Evolutionary conservation across 2,113 vertebrate species (phyloP), one percentile per base, ranked within the genome.

Genomic region (Ariopsis seemanni): DNA sequence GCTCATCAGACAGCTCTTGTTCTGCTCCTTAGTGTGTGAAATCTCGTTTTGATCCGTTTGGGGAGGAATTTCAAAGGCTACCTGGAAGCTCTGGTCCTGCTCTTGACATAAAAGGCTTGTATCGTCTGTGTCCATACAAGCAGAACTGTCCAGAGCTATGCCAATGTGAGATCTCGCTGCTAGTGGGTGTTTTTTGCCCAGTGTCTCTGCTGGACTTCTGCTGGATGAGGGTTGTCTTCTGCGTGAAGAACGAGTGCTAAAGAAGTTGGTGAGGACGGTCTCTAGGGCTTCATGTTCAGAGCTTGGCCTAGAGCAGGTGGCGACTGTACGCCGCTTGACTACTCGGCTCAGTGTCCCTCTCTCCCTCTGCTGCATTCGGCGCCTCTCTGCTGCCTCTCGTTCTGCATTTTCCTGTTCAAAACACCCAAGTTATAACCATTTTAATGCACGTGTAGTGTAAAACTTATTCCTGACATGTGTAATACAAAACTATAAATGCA

Each of bases 371-470:
- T 83, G 92, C 18, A 85, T 89, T 79, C 90, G 89, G 90, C 90
- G 90, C 69, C 89, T 89, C 91, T 95, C 95, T 1, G 89, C 89
- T 9, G 87, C 91, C 50, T 94, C 94, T 42, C 94, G 93, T 58
- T 91, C 92, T 20, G 81, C 58, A 90, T 96, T 96, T 86, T 96
- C 95, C 95, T 96, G 71, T 42, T 90, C 55, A 2, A 58, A n/a
- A 48, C 18, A 27, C 81, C 57, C 58, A 25, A 18, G n/a, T 30
- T 72, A 48, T 20, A 9, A 20, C 42, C 20, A 72, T 48, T 72
- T 17, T 72, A 72, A 20, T 30, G 30, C 20, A 17, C 7, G 42
- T 74, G 17, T 20, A 48, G 71, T 20, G 2, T 9, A 74, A 74
- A 74, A 22, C 71, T 74, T 74, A 10, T 74, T 22, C 34, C 34